Conservation (phyloP, 2,888 invertebrate species). For the Volucella bombylans region DNA sequence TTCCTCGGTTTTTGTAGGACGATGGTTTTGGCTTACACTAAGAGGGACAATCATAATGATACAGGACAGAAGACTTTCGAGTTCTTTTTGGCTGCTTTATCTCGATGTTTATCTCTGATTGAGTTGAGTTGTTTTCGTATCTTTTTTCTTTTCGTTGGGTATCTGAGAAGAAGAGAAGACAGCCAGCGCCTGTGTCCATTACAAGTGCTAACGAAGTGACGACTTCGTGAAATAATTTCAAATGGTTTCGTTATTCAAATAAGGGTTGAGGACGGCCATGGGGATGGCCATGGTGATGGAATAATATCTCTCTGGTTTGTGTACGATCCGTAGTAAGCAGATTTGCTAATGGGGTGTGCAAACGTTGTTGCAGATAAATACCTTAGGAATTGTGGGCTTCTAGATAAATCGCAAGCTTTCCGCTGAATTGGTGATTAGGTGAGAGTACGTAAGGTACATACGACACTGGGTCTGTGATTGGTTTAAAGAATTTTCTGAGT, state of each 20-base stretch:
- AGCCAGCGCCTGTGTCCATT: constrained; percentile 50
- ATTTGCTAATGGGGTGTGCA: too few species aligned
- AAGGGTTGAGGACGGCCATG: neutral
- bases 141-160: neutral
- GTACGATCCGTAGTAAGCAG: too few species aligned
- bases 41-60: constrained; percentile 36
- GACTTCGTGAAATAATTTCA: constrained; percentile 56
- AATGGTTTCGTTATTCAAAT: constrained; percentile 56
- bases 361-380: too few species aligned
- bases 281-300: neutral
- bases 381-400: too few species aligned
- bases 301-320: too few species aligned
- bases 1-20: constrained; percentile 26
- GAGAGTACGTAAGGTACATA: too few species aligned
- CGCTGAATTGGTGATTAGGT: too few species aligned
- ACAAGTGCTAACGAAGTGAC: constrained; percentile 68
- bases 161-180: constrained; percentile 17
- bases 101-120: constrained; percentile 68
- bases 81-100: constrained; percentile 27
- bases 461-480: too few species aligned
- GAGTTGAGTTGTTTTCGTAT: constrained; percentile 18
- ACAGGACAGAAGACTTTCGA: constrained; percentile 28
- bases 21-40: neutral
- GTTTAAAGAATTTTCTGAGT: too few species aligned
- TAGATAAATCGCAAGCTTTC: too few species aligned